Conservation (phyloP, 2,113 vertebrate species). For the Stegostoma tigrinum region DNA sequence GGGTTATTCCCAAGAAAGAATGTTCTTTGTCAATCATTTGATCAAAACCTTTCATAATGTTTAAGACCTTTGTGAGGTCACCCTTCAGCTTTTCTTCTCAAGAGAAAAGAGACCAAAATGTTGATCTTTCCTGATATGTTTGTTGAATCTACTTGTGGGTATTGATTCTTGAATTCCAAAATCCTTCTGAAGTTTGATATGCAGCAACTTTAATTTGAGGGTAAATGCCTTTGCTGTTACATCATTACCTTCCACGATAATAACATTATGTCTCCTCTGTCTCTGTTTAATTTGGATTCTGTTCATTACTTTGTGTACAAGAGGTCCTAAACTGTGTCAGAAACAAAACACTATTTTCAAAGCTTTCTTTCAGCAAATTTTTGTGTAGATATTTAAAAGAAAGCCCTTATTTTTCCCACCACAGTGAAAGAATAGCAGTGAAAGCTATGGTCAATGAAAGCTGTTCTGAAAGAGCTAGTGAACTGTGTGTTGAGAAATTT, state of each 20-base stretch:
- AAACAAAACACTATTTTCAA: neutral
- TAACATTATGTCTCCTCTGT: neutral
- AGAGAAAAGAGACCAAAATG: too few species aligned
- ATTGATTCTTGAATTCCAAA: neutral
- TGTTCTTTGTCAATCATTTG: too few species aligned
- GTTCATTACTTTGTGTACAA: neutral
- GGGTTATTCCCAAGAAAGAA: too few species aligned
- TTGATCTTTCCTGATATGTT: too few species aligned
- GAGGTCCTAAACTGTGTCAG: neutral
- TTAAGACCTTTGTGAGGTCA: too few species aligned
- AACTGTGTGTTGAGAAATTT: too few species aligned
- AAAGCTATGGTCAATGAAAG: too few species aligned
- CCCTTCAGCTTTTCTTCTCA: too few species aligned
- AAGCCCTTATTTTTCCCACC: too few species aligned
- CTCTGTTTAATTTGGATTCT: neutral
- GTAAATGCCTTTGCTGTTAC: neutral
- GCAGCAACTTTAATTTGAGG: neutral
- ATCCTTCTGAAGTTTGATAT: neutral
- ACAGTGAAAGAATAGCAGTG: too few species aligned
- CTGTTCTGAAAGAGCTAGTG: too few species aligned
- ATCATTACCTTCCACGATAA: neutral
- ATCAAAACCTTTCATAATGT: too few species aligned
- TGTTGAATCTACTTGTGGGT: neutral
- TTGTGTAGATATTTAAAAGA: neutral
- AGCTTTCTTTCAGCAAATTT: neutral